phyloP scores from a whole-genome alignment of 2,113 vertebrate species.

The Bujurquina vittata region DNA sequence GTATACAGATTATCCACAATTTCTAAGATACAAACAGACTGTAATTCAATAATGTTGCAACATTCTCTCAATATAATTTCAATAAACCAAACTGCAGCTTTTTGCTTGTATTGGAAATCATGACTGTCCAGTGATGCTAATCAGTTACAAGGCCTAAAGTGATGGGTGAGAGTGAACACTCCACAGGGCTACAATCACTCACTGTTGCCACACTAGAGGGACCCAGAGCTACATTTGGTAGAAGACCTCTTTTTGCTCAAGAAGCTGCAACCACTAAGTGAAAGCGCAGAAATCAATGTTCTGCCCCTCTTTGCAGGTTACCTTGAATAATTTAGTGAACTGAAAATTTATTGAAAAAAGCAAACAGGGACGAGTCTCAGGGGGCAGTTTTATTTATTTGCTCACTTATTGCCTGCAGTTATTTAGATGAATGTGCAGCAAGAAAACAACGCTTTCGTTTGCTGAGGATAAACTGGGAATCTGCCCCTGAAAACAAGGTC shows the following conservation, averaged over 20 bases:
- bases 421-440: neutral
- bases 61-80: neutral
- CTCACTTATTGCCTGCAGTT: constrained; percentile 3
- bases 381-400: neutral
- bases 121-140: neutral
- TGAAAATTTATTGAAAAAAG: neutral
- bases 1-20: neutral
- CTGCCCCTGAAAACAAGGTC: constrained; percentile 47
- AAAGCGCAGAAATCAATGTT: constrained; percentile 1
- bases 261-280: neutral
- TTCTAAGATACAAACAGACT: neutral
- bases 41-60: neutral
- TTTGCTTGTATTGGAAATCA: neutral
- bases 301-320: neutral
- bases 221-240: constrained; percentile 51
- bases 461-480: neutral
- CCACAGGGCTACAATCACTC: neutral
- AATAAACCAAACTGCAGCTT: neutral
- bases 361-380: neutral
- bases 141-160: neutral
- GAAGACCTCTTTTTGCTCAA: neutral
- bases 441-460: constrained; percentile 20
- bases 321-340: neutral
- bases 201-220: constrained; percentile 67
- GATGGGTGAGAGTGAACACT: neutral